Conservation (phyloP, 2,113 vertebrate species). For the Raja brachyura region DNA sequence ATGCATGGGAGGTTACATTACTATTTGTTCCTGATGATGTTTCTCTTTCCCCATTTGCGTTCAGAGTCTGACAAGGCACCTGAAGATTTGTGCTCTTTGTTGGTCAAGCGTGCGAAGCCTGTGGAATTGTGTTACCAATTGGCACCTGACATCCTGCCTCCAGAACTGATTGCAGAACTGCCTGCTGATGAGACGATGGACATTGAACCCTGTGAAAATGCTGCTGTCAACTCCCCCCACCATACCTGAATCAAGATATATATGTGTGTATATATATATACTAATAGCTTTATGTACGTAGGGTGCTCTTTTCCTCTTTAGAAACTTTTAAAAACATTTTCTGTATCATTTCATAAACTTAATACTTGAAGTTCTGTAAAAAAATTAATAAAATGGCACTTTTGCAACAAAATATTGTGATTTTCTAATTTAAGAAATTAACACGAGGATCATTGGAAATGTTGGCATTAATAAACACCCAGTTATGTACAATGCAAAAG, state of each 20-base stretch:
- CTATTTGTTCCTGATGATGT: not conserved
- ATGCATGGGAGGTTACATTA: too few relatives aligned
- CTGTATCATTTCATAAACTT: constrained; percentile 44
- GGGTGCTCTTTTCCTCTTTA: constrained; percentile 43
- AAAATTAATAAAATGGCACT: constrained; percentile 36
- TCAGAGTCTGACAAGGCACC: not conserved
- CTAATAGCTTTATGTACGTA: constrained; percentile 46
- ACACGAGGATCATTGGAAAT: not conserved
- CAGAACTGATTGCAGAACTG: not conserved
- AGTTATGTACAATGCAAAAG: not conserved
- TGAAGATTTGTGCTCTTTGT: not conserved
- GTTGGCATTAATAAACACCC: constrained; percentile 27
- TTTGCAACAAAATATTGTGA: constrained; percentile 23
- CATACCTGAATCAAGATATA: not conserved
- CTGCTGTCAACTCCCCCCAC: constrained; percentile 4
- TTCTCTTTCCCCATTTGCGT: not conserved
- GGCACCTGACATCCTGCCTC: not conserved
- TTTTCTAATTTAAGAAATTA: constrained; percentile 11
- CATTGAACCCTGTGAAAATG: constrained; percentile 21
- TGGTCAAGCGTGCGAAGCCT: not conserved
- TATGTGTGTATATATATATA: constrained; percentile 27
- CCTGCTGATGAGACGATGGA: constrained; percentile 5
- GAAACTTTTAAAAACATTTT: constrained; percentile 41
- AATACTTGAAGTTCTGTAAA: constrained; percentile 52
- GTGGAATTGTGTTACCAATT: not conserved